Evolutionary conservation across 2,113 vertebrate species (phyloP), one percentile per base, ranked within the genome.

Genomic region (Semnopithecus entellus): DNA sequence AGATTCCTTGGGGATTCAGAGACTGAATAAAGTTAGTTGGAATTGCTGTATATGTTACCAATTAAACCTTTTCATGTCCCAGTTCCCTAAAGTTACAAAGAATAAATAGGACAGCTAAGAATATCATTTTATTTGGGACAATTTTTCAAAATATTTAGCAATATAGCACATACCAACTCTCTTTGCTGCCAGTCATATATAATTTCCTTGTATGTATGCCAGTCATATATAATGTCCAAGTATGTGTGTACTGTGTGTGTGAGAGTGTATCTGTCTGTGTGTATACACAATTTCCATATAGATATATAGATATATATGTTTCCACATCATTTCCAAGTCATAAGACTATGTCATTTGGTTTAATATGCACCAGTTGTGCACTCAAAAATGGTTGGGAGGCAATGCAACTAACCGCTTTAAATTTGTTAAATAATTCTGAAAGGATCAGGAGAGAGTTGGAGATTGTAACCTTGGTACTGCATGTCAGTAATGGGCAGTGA

Each of bases 81-180:
- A 91, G 45, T 85, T 84, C 88, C 88, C 30, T 57, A 27, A 96
- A 84, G 23, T 91, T 95, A 61, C 43, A 84, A 80, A 75, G 10
- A 59, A 43, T 91, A 95, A 94, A 88, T 84, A 93, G 48, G 27
- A 82, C 16, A 76, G 38, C 40, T 83, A 95, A 79, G 52, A 52
- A 82, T 66, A 87, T 57, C 4, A 30, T 2, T 14, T 88, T 35
- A 55, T 84, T 48, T 40, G 25, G 27, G 35, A 86, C 86, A 52
- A 27, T 20, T 78, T 48, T 82, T 86, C 20, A 88, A 84, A 72
- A 73, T 40, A 55, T 59, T 88, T 82, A 38, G 17, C 82, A 70
- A 87, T 8, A 64, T 4, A 57, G 20, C 2, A 64, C 79, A 6
- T 73, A 64, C 7, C 48, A 27, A 43, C 2, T 92, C 48, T 92